Evolutionary conservation across 2,888 invertebrate species (phyloP), one percentile per base, ranked within the genome.

Genomic region (Lasioglossum marginatum): DNA sequence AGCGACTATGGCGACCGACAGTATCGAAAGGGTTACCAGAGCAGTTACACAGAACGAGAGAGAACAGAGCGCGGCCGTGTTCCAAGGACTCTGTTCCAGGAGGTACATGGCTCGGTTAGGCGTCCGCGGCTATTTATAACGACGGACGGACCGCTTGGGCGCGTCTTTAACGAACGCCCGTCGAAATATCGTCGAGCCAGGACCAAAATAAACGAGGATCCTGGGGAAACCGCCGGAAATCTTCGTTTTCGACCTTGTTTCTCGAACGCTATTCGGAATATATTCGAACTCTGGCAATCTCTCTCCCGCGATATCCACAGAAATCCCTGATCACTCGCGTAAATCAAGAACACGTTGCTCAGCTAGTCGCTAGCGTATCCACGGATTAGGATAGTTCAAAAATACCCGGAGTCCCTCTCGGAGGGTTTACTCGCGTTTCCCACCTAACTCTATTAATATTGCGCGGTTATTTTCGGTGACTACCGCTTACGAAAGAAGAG

Each of bases 391-490:
- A 84, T 82, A 60, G 87, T 78, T 92, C 91, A 82, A 91, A 93
- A 93, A 93, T 93, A 93, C 90, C 91, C 83, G 79, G 23, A 52
- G 52, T 87, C 87, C 88, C 89, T 88, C 91, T 71, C 70, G 27
- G 31, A n/a, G 52, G 75, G 60, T 48, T 70, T 48, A 60, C 60
- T 79, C 83, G 78, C 87, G 79, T 52, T 82, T 83, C 84, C 82
- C 89, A 16, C 86, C 77, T 79, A 89, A 88, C 83, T 90, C 93
- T 94, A 94, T 93, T 94, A 94, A 93, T 94, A 93, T 92, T 92
- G 72, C 81, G 75, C 86, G 89, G 92, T 90, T 93, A 93, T 94
- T 94, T 92, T 93, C 91, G 93, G 90, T 91, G 87, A 93, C 92
- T 90, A 85, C 93, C 93, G 90, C 92, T 93, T 89, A 92, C 92